Percentiles rank a stretch among this genome's conserved stretches.
Evolutionary conservation across 1,140 invertebrate species (phyloP).

Genomic region (Drosophila sechellia): DNA sequence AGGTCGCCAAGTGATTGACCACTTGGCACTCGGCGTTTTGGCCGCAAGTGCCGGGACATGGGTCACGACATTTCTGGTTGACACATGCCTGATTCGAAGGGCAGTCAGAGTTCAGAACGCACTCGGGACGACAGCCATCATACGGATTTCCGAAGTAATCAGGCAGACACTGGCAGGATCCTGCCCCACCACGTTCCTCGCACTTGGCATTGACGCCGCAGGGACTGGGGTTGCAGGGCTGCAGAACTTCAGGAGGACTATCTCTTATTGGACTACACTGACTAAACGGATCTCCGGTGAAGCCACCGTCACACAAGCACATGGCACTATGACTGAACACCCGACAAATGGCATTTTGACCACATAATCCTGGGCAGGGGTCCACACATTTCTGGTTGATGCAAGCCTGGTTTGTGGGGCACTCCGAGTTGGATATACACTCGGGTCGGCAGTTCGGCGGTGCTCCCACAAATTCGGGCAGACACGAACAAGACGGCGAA

Average conservation of each 20-base stretch:
- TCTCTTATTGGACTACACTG: slow-evolving; percentile 88
- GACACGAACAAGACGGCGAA: slow-evolving; percentile 89
- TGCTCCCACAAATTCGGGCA: slow-evolving; percentile 90
- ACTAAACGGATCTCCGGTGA: slow-evolving; percentile 86
- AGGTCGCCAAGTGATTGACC: slow-evolving; percentile 90
- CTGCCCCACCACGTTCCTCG: slow-evolving; percentile 88
- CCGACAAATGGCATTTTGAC: slow-evolving; percentile 70
- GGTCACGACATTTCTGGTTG: slow-evolving; percentile 91
- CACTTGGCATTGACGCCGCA: slow-evolving; percentile 91
- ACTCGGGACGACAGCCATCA: slow-evolving; percentile 90
- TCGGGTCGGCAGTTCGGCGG: slow-evolving; percentile 92
- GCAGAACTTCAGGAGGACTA: slow-evolving; percentile 61
- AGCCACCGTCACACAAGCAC: slow-evolving; percentile 85
- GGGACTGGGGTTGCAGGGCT: slow-evolving; percentile 86
- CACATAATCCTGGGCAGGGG: slow-evolving; percentile 74
- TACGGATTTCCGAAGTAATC: slow-evolving; percentile 91
- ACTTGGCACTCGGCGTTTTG: slow-evolving; percentile 88
- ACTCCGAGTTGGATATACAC: slow-evolving; percentile 91
- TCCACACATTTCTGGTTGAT: slow-evolving; percentile 86
- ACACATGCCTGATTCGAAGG: slow-evolving; percentile 89
- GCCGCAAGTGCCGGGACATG: slow-evolving; percentile 92
- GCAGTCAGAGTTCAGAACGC: slow-evolving; percentile 91
- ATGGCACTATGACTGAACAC: slow-evolving; percentile 84
- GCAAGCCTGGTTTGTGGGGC: slow-evolving; percentile 93
- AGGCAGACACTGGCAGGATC: slow-evolving; percentile 89